Percentiles rank a stretch among this genome's conserved stretches.
phyloP scores from a whole-genome alignment of 1,140 invertebrate genomes.

The Danaus melanippus region DNA sequence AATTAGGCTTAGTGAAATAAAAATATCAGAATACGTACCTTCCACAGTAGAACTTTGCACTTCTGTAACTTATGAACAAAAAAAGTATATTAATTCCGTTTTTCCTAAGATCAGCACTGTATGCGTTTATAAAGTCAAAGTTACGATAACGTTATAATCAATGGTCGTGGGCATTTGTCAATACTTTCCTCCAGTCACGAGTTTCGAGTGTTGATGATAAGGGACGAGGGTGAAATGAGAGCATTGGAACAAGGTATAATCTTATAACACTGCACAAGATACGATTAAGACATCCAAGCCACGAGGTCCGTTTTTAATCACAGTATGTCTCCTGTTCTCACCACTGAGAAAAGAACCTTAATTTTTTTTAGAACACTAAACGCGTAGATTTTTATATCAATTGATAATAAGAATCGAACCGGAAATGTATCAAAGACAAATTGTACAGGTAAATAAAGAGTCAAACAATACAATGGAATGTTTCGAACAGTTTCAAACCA shows the following conservation, averaged over 20 bases:
- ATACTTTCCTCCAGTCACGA: conserved; percentile 36
- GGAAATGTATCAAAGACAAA: too few relatives aligned
- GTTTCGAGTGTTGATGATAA: conserved; percentile 42
- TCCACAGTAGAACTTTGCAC: too few relatives aligned
- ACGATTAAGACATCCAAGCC: conserved; percentile 2
- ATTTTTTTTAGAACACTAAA: too few relatives aligned
- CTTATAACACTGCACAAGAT: conserved; percentile 3
- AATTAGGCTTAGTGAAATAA: too few relatives aligned
- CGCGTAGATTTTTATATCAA: too few relatives aligned
- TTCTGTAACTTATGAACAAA: too few relatives aligned
- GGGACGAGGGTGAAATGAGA: conserved; percentile 43
- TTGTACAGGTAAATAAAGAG: conserved; percentile 6
- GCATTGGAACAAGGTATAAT: conserved; percentile 1
- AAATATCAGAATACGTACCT: too few relatives aligned
- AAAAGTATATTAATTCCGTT: too few relatives aligned
- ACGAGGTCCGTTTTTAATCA: not conserved
- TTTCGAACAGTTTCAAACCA: conserved; percentile 20
- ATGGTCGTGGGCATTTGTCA: conserved; percentile 17
- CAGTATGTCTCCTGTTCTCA: too few relatives aligned
- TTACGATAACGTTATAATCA: conserved; percentile 26
- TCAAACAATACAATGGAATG: conserved; percentile 17
- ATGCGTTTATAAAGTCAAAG: conserved; percentile 22
- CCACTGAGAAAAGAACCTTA: too few relatives aligned
- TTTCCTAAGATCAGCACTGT: not conserved
- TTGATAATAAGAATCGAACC: not conserved